These are phyloP conservation scores for Catharus fuscescens DNA, from an alignment of 2,113 vertebrate genomes.

Conservation along the genomic window DNA sequence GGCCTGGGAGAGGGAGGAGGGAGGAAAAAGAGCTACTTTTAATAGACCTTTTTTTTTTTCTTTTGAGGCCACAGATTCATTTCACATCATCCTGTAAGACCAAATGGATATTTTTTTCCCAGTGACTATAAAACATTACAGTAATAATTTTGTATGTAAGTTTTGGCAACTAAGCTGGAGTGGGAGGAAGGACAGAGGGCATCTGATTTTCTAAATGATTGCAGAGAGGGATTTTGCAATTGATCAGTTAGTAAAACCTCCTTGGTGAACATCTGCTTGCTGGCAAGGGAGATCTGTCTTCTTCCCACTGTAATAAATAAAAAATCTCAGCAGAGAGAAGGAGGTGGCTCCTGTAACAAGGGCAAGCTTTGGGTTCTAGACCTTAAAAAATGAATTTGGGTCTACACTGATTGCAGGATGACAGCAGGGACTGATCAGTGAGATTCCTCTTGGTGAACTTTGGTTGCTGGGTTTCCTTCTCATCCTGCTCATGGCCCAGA, in stretches of 20 bases:
- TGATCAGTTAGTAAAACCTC: slow-evolving; percentile 13
- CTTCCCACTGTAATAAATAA: not conserved
- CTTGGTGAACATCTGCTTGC: slow-evolving; percentile 19
- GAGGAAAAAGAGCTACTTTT: slow-evolving; percentile 56
- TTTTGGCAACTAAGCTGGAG: slow-evolving; percentile 34
- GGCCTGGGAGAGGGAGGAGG: slow-evolving; percentile 64
- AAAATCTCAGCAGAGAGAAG: not conserved
- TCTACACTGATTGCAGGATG: not conserved
- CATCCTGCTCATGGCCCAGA: not conserved
- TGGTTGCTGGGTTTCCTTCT: not conserved
- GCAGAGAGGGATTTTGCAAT: slow-evolving; percentile 51
- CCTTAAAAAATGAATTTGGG: not conserved
- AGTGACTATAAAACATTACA: slow-evolving; percentile 51
- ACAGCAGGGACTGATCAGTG: not conserved
- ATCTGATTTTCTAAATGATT: slow-evolving; percentile 40
- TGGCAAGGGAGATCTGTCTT: not conserved
- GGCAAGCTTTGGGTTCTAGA: not conserved
- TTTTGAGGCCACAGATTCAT: slow-evolving; percentile 57
- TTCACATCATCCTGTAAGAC: slow-evolving; percentile 55
- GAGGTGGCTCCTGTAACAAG: not conserved
- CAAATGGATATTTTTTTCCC: slow-evolving; percentile 35
- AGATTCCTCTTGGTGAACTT: not conserved
- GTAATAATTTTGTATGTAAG: slow-evolving; percentile 53
- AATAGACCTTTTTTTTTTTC: slow-evolving; percentile 19
- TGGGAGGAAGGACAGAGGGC: slow-evolving; percentile 60